phyloP scores from a whole-genome alignment of 2,113 vertebrate genomes.

The Spheniscus mendiculus region DNA sequence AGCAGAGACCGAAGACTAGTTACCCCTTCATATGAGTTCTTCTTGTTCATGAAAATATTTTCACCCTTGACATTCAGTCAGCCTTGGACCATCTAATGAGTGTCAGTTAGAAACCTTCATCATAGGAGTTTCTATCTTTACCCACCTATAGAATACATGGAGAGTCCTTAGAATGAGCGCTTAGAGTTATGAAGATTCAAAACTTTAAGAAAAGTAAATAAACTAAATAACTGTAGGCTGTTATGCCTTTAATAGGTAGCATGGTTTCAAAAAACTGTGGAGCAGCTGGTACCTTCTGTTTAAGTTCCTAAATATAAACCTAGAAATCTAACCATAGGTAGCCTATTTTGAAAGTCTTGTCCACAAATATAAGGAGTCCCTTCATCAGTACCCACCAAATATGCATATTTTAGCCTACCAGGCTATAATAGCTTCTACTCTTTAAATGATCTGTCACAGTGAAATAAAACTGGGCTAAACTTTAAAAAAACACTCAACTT shows the following conservation, averaged over 20 bases:
- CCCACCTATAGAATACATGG: neutral
- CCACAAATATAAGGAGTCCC: neutral
- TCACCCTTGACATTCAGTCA: neutral
- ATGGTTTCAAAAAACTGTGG: neutral
- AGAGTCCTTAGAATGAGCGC: neutral
- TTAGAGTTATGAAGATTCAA: neutral
- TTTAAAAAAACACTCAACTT: neutral
- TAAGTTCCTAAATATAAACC: neutral
- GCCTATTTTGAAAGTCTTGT: neutral
- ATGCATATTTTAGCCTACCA: neutral
- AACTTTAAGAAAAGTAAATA: neutral
- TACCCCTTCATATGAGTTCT: neutral
- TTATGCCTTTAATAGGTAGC: neutral
- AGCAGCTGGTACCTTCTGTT: neutral
- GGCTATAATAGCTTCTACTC: neutral
- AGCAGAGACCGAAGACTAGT: neutral
- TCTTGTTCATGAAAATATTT: neutral
- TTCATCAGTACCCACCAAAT: neutral
- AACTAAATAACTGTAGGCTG: neutral
- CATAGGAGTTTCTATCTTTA: neutral
- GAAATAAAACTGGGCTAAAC: slow-evolving; percentile 4
- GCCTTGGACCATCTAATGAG: neutral
- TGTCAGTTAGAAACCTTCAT: neutral
- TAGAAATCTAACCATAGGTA: neutral
- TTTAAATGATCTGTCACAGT: neutral